Evolutionary conservation across 1,140 invertebrate genomes (phyloP).

Genomic region (Drosophila repleta): DNA sequence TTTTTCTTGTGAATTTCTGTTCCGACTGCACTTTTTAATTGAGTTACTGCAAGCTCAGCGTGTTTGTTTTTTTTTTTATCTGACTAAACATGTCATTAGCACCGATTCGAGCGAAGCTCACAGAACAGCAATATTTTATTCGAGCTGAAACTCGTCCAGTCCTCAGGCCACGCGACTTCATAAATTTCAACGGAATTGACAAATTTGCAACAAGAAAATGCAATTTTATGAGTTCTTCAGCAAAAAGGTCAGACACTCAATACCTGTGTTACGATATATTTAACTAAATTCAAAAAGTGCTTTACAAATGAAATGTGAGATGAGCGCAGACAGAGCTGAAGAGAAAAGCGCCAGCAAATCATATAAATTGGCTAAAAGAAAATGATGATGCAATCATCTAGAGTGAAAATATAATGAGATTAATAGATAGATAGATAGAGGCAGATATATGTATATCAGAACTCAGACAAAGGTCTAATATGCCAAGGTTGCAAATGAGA

Average conservation of each 20-base stretch:
- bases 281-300: constrained; percentile 9
- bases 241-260: constrained; percentile 42
- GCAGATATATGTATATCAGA: no score
- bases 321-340: not conserved
- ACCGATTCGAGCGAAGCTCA: constrained; percentile 28
- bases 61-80: constrained; percentile 14
- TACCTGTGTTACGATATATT: constrained; percentile 5
- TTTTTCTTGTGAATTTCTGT: not conserved
- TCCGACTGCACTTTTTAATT: constrained; percentile 27
- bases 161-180: constrained; percentile 58
- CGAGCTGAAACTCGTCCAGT: constrained; percentile 4
- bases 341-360: not conserved
- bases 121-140: constrained; percentile 32
- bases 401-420: no score
- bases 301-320: constrained; percentile 28
- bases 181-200: constrained; percentile 49
- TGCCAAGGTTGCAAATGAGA: no score
- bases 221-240: constrained; percentile 19
- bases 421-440: no score
- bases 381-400: constrained; percentile 9
- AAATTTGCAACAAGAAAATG: constrained; percentile 9
- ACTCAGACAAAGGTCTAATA: no score
- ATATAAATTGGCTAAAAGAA: not conserved
- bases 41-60: constrained; percentile 53
- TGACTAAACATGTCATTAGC: constrained; percentile 46